These are phyloP conservation scores for Ictidomys tridecemlineatus DNA, from an alignment of 2,113 vertebrate species.

Conservation along the genomic window DNA sequence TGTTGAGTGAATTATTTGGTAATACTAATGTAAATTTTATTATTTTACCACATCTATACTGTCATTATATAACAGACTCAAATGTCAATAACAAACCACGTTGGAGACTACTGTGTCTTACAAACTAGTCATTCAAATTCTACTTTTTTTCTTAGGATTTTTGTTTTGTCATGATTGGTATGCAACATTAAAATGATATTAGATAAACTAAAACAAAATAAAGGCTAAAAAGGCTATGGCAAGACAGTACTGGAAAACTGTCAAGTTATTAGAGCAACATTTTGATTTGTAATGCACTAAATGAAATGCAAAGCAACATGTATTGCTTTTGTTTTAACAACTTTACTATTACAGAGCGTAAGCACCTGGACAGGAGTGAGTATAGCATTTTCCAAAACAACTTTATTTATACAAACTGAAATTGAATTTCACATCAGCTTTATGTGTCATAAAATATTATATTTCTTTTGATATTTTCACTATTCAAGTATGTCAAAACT, in stretches of 20 bases:
- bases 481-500: background rate
- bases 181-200: background rate
- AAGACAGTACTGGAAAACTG: background rate
- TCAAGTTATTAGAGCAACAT: background rate
- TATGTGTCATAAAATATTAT: background rate
- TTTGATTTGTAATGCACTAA: background rate
- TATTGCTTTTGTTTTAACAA: background rate
- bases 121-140: background rate
- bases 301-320: background rate
- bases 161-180: background rate
- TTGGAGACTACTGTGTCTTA: too few relatives aligned
- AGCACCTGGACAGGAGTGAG: too few relatives aligned
- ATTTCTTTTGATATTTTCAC: background rate
- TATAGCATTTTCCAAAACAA: background rate
- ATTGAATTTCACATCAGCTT: background rate
- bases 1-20: too few relatives aligned
- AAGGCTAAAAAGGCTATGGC: background rate
- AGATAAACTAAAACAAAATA: background rate
- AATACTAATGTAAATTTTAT: too few relatives aligned
- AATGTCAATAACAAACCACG: too few relatives aligned
- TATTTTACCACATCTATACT: too few relatives aligned
- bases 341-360: background rate
- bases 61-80: too few relatives aligned
- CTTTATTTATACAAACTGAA: background rate
- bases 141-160: background rate